These are phyloP conservation scores for Poecile atricapillus DNA, from an alignment of 2,113 vertebrate genomes.

Conservation along the genomic window DNA sequence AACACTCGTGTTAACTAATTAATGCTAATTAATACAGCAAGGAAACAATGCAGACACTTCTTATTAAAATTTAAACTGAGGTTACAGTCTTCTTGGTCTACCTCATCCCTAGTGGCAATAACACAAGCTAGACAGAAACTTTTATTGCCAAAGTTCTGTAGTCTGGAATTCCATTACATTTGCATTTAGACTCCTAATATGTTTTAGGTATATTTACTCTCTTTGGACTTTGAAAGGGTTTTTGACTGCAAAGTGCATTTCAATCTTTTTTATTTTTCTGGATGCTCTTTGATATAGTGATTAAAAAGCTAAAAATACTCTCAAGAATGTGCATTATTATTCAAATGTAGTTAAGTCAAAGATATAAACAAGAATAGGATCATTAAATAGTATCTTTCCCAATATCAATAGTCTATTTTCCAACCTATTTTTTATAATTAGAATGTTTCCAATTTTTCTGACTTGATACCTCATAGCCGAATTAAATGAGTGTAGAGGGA, in stretches of 20 bases:
- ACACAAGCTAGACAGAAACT: neutral
- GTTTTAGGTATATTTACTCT: neutral
- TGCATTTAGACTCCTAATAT: neutral
- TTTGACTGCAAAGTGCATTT: neutral
- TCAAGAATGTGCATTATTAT: neutral
- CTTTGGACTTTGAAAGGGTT: neutral
- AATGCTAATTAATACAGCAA: neutral
- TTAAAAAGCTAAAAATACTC: constrained; percentile 14
- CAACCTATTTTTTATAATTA: neutral
- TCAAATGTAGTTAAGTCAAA: neutral
- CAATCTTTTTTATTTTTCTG: neutral
- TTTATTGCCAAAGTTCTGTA: neutral
- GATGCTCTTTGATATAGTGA: neutral
- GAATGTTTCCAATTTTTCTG: neutral
- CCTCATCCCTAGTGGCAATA: neutral
- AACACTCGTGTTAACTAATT: neutral
- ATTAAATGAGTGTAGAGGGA: neutral
- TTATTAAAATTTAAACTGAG: neutral
- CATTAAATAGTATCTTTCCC: neutral
- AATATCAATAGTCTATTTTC: neutral
- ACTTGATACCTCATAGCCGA: neutral
- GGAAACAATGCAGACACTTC: neutral
- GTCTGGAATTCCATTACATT: neutral
- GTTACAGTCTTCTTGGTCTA: neutral
- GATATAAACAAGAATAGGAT: neutral